A percentile compares a stretch with the other conserved stretches of the same genome.
These are phyloP conservation scores for Dunckerocampus dactyliophorus DNA, from an alignment of 2,113 vertebrate genomes.

Conservation along the genomic window DNA sequence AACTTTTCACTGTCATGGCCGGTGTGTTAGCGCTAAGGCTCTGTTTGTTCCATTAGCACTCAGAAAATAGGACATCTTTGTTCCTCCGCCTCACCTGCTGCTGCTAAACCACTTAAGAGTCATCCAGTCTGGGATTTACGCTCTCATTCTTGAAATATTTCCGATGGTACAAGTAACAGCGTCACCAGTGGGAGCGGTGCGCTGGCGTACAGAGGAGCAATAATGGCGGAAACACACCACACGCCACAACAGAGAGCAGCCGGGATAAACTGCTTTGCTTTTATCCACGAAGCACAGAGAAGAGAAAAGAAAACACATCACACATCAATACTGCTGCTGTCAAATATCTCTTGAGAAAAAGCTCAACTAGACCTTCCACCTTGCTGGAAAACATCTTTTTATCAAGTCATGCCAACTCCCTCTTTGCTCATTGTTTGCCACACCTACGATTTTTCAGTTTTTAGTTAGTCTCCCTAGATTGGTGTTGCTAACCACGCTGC, in stretches of 20 bases:
- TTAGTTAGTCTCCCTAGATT: too few species aligned
- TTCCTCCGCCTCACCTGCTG: conserved; percentile 25
- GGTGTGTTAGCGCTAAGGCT: conserved; percentile 31
- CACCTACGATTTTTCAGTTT: too few species aligned
- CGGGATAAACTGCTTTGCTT: too few species aligned
- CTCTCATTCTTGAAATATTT: conserved; percentile 27
- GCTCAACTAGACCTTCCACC: too few species aligned
- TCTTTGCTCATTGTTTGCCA: too few species aligned
- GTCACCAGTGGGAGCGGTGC: background rate
- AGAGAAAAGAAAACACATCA: background rate
- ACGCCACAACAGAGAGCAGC: too few species aligned
- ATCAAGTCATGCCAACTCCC: too few species aligned
- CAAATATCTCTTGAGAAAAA: too few species aligned
- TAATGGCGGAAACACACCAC: conserved; percentile 13
- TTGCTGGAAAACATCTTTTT: too few species aligned
- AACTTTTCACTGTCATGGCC: conserved; percentile 40
- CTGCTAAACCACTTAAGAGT: conserved; percentile 40
- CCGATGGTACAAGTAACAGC: conserved; percentile 12
- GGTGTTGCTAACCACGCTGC: too few species aligned
- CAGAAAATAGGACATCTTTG: conserved; percentile 46
- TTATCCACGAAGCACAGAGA: background rate
- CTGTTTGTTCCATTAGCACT: conserved; percentile 52
- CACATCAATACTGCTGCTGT: too few species aligned
- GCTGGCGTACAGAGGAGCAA: conserved; percentile 4
- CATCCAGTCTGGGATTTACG: conserved; percentile 30